phyloP scores from a whole-genome alignment of 2,797 vertebrate species.

The Hephaestus fuliginosus region DNA sequence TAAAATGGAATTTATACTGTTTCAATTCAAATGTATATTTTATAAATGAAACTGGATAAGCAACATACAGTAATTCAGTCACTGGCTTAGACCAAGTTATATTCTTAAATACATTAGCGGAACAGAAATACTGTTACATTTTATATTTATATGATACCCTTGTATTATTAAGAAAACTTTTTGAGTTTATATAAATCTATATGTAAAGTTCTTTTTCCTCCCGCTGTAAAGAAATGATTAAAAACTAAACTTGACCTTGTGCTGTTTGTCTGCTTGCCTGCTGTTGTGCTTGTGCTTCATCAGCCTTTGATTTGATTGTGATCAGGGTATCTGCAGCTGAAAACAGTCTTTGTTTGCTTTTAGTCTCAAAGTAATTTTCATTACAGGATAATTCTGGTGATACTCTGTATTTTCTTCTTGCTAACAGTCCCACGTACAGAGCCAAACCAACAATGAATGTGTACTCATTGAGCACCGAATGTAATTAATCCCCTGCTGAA shows the following conservation, averaged over 20 bases:
- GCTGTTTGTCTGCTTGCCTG: conserved; percentile 61
- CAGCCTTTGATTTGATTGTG: conserved; percentile 5
- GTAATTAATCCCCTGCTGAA: neutral
- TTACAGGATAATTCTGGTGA: neutral
- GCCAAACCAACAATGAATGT: neutral
- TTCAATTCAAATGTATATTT: conserved; percentile 75
- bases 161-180: conserved; percentile 79
- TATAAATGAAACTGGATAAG: conserved; percentile 69
- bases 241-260: conserved; percentile 66
- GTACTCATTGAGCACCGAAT: neutral
- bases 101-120: conserved; percentile 67
- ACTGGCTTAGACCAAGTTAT: conserved; percentile 73
- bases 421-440: neutral
- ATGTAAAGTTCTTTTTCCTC: conserved; percentile 66
- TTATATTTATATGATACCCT: conserved; percentile 86
- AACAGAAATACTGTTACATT: conserved; percentile 77
- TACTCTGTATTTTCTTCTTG: neutral
- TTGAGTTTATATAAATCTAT: conserved; percentile 85
- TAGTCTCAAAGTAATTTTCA: neutral
- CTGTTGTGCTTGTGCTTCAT: conserved; percentile 59
- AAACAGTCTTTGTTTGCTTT: neutral
- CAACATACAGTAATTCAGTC: conserved; percentile 50
- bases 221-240: conserved; percentile 85
- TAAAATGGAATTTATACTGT: conserved; percentile 61
- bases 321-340: conserved; percentile 45